These are phyloP conservation scores for Argyrosomus japonicus DNA, from an alignment of 2,113 vertebrate genomes.

Conservation along the genomic window DNA sequence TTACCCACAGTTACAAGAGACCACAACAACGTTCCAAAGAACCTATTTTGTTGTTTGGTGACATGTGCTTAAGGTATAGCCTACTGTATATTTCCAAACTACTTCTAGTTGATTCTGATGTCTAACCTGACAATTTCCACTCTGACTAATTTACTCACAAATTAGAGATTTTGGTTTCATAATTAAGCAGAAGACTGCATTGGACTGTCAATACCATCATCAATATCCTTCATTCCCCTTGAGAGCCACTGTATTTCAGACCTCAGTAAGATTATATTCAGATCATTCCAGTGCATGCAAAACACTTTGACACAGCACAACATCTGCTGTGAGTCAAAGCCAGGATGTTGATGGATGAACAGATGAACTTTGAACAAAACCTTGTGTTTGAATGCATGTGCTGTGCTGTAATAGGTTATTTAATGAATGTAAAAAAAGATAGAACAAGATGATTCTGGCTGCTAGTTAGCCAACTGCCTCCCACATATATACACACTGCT, in stretches of 20 bases:
- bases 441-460: constrained; percentile 64
- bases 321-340: not conserved
- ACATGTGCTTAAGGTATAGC: not conserved
- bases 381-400: constrained; percentile 33
- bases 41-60: not conserved
- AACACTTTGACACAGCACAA: not conserved
- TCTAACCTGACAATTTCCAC: no score
- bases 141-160: no score
- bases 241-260: not conserved
- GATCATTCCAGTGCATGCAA: not conserved
- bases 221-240: not conserved
- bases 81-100: no score
- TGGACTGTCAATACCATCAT: not conserved
- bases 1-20: not conserved
- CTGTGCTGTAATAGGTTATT: constrained; percentile 40
- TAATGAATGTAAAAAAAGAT: constrained; percentile 43
- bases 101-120: not conserved
- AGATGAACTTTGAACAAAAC: constrained; percentile 29
- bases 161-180: no score
- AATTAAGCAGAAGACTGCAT: no score
- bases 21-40: no score
- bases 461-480: constrained; percentile 54
- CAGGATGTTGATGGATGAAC: not conserved
- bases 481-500: constrained; percentile 38
- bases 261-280: not conserved